These are phyloP conservation scores for Drosophila meridionalis DNA, from an alignment of 2,888 invertebrate genomes.

Conservation along the genomic window DNA sequence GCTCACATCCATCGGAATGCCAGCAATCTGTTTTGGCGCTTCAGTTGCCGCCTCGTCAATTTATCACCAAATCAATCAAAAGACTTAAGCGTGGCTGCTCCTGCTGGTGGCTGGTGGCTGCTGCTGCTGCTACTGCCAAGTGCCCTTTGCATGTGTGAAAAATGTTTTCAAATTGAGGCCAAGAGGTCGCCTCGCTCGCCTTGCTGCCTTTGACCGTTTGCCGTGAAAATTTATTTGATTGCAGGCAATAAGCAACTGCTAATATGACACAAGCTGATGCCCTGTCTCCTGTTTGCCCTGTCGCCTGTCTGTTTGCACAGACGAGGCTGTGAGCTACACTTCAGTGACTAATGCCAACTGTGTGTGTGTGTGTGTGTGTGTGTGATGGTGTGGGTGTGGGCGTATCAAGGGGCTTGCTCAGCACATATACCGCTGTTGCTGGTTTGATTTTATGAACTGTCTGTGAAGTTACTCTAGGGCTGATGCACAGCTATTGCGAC, in stretches of 20 bases:
- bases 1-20: conserved; percentile 52
- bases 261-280: conserved; percentile 73
- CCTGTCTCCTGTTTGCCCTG: conserved; percentile 25
- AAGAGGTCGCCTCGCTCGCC: conserved; percentile 45
- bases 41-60: conserved; percentile 73
- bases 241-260: conserved; percentile 75
- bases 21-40: conserved; percentile 70
- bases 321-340: conserved; percentile 29
- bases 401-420: conserved; percentile 44
- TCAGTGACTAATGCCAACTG: conserved; percentile 56
- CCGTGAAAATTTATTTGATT: conserved; percentile 80
- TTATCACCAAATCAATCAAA: conserved; percentile 80
- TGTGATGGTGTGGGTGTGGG: conserved; percentile 23
- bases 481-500: conserved; percentile 48
- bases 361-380: conserved; percentile 18
- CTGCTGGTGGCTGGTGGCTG: conserved; percentile 11
- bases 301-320: conserved; percentile 50
- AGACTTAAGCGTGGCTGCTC: conserved; percentile 50
- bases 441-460: conserved; percentile 75
- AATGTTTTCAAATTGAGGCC: conserved; percentile 61
- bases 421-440: conserved; percentile 40
- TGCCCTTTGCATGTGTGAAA: conserved; percentile 61
- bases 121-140: conserved; percentile 14
- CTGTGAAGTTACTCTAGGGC: conserved; percentile 63
- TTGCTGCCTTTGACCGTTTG: conserved; percentile 70